Conservation (phyloP, 2,797 vertebrate genomes). For the Fistularia tabacaria region DNA sequence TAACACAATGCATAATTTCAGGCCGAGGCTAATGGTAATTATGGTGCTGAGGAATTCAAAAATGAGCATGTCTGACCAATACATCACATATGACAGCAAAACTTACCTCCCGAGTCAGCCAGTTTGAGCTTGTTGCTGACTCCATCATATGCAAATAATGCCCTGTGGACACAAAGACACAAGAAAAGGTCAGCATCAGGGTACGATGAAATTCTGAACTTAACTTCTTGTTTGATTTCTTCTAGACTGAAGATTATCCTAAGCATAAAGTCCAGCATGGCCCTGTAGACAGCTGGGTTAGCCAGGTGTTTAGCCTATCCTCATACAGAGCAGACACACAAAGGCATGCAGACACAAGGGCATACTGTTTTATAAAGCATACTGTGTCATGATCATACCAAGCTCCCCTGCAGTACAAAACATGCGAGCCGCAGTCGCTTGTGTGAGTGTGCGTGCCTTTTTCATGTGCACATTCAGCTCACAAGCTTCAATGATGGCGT, state of each 20-base stretch:
- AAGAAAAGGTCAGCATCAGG: slow-evolving; percentile 16
- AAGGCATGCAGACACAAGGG: slow-evolving; percentile 18
- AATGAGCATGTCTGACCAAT: slow-evolving; percentile 1
- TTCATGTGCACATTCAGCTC: slow-evolving; percentile 5
- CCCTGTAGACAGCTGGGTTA: slow-evolving; percentile 26
- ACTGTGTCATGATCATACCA: slow-evolving; percentile 36
- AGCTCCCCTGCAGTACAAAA: slow-evolving; percentile 22
- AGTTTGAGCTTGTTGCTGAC: slow-evolving; percentile 79
- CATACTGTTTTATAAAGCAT: slow-evolving; percentile 40
- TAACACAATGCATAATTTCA: no score
- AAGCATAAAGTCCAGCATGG: slow-evolving; percentile 4
- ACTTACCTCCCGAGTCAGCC: slow-evolving; percentile 78
- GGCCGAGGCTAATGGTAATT: background rate
- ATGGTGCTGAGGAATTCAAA: background rate
- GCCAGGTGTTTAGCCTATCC: slow-evolving; percentile 26
- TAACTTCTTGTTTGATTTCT: slow-evolving; percentile 9
- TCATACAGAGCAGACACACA: slow-evolving; percentile 15
- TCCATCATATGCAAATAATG: slow-evolving; percentile 78
- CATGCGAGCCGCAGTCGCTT: slow-evolving; percentile 8
- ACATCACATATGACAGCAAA: slow-evolving; percentile 1
- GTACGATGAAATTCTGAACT: background rate
- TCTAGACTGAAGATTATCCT: background rate
- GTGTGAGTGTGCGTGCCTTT: slow-evolving; percentile 11
- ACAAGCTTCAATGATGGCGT: slow-evolving; percentile 33
- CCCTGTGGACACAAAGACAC: slow-evolving; percentile 66